Evolutionary conservation across 2,888 invertebrate species (phyloP).

Genomic region (Platerodrilus igneus): DNA sequence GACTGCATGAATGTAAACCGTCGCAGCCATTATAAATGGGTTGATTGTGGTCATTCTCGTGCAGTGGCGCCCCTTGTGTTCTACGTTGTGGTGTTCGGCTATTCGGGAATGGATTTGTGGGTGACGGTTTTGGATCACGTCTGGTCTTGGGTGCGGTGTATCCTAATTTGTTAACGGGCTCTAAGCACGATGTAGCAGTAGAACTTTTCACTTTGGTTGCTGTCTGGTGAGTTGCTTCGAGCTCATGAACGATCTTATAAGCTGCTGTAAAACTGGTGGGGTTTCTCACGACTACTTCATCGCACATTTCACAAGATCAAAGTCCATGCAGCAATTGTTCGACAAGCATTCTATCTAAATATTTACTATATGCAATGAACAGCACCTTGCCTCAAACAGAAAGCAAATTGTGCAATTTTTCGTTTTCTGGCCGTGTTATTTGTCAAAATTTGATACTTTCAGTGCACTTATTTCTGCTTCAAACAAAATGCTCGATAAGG

Average conservation of each 20-base stretch:
- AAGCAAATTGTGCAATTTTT: too few species aligned
- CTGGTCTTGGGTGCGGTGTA: neutral
- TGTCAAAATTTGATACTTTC: too few species aligned
- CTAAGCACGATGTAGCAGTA: neutral
- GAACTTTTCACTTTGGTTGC: conserved; percentile 5
- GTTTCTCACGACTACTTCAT: conserved; percentile 13
- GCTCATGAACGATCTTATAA: conserved; percentile 12
- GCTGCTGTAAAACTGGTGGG: conserved; percentile 10
- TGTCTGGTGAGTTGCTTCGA: conserved; percentile 13
- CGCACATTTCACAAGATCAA: conserved; percentile 14
- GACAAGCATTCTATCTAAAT: conserved; percentile 13
- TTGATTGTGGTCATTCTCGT: too few species aligned
- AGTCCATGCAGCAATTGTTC: conserved; percentile 12
- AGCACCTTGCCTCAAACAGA: neutral
- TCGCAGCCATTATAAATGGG: too few species aligned
- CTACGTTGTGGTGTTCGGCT: too few species aligned
- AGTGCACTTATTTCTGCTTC: too few species aligned
- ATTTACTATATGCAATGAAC: conserved; percentile 15
- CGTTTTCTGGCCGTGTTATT: too few species aligned
- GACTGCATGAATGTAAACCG: too few species aligned
- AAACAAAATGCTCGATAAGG: too few species aligned
- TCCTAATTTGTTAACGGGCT: neutral
- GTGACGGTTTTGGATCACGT: neutral
- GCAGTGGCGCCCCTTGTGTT: too few species aligned
- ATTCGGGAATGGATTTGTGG: too few species aligned